phyloP scores from a whole-genome alignment of 2,113 vertebrate genomes.

The Mesocricetus auratus region DNA sequence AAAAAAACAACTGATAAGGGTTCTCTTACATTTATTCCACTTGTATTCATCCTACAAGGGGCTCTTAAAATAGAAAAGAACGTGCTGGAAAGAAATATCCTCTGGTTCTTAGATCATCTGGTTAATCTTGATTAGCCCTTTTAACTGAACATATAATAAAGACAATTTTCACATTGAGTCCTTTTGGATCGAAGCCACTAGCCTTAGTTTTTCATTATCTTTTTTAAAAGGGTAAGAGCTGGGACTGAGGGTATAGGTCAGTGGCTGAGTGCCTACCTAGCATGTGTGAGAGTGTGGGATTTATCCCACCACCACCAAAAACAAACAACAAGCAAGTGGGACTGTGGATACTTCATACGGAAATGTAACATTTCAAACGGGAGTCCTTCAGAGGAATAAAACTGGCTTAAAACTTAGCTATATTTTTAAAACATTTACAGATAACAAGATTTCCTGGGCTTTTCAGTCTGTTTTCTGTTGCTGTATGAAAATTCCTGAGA shows the following conservation, averaged over 20 bases:
- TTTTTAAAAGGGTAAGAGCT: constrained; percentile 14
- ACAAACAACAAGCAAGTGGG: background rate
- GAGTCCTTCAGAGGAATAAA: background rate
- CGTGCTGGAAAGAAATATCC: background rate
- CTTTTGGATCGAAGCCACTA: constrained; percentile 25
- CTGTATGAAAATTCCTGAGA: background rate
- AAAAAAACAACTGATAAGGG: background rate
- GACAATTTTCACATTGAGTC: background rate
- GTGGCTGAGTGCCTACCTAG: background rate
- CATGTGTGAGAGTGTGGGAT: background rate
- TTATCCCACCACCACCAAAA: background rate
- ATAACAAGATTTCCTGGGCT: background rate
- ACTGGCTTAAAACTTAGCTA: background rate
- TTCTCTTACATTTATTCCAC: background rate
- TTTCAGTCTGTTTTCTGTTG: background rate
- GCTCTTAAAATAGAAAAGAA: constrained; percentile 20
- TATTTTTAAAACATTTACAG: background rate
- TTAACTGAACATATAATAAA: constrained; percentile 2
- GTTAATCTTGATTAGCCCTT: background rate
- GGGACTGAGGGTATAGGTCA: background rate
- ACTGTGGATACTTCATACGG: constrained; percentile 25
- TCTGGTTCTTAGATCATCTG: constrained; percentile 2
- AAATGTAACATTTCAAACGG: background rate
- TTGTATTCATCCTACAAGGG: background rate
- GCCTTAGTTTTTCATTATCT: constrained; percentile 34